Percentiles rank a stretch among this genome's conserved stretches.
Conservation (phyloP, 92 coral and sea anemone genomes). For the Porites evermanni region DNA sequence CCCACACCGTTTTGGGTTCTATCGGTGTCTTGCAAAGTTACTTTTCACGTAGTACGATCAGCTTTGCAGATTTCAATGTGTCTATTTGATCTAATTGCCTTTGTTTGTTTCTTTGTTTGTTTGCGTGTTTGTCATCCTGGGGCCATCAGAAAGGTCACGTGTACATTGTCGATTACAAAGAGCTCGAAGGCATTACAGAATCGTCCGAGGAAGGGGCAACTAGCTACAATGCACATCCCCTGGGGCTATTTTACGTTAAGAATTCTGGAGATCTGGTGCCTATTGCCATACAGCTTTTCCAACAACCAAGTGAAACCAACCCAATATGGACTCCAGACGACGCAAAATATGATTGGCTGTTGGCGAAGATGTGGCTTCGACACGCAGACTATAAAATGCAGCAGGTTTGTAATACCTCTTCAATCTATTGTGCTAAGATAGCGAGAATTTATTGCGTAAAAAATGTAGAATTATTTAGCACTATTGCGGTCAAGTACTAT, state of each 20-base stretch:
- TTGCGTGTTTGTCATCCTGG: neutral
- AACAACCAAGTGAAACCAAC: conserved; percentile 70
- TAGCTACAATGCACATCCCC: conserved; percentile 67
- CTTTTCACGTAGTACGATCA: no score
- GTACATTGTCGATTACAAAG: conserved; percentile 67
- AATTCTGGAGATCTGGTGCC: conserved; percentile 82
- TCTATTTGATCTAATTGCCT: neutral
- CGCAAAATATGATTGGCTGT: conserved; percentile 77
- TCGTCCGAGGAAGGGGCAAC: neutral
- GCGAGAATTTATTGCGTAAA: neutral
- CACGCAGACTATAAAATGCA: conserved; percentile 80
- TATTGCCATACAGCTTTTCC: conserved; percentile 81
- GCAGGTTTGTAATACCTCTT: conserved; percentile 57
- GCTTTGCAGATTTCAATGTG: neutral
- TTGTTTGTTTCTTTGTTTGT: neutral
- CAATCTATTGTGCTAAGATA: neutral
- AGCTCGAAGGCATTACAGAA: conserved; percentile 44
- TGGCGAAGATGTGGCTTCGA: conserved; percentile 88
- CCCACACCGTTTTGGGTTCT: no score
- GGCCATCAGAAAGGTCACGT: conserved; percentile 61
- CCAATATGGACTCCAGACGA: conserved; percentile 92
- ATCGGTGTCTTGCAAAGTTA: no score
- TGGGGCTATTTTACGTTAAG: conserved; percentile 83
- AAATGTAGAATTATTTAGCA: no score
- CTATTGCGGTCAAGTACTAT: no score